Percentiles rank a stretch among this genome's conserved stretches.
Evolutionary conservation across 2,888 invertebrate genomes (phyloP).

Genomic region (Lepetodrilus schrolli): DNA sequence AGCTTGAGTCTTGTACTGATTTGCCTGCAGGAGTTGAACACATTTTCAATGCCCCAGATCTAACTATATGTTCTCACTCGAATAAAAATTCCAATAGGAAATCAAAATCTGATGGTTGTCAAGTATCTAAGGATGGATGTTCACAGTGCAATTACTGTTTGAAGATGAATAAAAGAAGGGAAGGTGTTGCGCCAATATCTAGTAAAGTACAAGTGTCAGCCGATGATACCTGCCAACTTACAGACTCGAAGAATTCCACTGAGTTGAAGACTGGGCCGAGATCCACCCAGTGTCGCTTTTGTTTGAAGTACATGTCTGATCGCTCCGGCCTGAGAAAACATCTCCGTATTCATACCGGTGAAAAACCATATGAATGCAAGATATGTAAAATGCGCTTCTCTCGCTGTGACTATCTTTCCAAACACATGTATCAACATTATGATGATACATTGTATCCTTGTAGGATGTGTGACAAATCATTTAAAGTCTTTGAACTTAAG

Average conservation of each 20-base stretch:
- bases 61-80: too few species aligned
- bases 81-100: too few species aligned
- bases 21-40: neutral
- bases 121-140: too few species aligned
- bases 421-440: neutral
- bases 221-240: too few species aligned
- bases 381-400: neutral
- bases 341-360: neutral
- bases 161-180: too few species aligned
- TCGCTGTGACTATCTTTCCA: neutral
- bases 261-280: too few species aligned
- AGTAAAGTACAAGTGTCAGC: too few species aligned
- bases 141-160: too few species aligned
- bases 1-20: neutral
- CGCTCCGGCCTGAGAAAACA: neutral
- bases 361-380: neutral
- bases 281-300: neutral
- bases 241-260: too few species aligned
- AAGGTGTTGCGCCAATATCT: too few species aligned
- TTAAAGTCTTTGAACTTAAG: neutral
- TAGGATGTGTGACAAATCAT: slow-evolving; percentile 4
- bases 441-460: neutral
- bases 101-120: too few species aligned
- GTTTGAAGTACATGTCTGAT: neutral
- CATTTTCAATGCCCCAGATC: neutral